Conservation (phyloP, 2,888 invertebrate genomes). For the Rhingia rostrata region DNA sequence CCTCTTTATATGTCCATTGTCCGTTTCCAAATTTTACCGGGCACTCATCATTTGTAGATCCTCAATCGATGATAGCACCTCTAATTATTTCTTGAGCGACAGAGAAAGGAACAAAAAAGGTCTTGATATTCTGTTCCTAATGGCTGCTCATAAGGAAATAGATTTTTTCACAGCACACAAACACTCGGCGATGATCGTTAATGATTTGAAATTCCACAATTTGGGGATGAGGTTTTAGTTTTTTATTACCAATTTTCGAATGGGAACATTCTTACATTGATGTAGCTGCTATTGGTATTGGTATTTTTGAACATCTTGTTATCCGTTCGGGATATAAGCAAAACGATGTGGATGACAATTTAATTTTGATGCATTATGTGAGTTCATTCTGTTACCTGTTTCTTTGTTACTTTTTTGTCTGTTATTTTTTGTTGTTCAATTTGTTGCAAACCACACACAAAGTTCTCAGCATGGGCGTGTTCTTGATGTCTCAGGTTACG, state of each 20-base stretch:
- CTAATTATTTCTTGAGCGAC: constrained; percentile 56
- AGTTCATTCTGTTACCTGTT: constrained; percentile 66
- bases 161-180: constrained; percentile 68
- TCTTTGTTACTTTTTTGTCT: constrained; percentile 53
- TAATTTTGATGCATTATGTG: constrained; percentile 74
- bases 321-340: constrained; percentile 64
- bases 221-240: constrained; percentile 62
- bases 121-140: constrained; percentile 58
- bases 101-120: constrained; percentile 25
- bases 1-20: constrained; percentile 37
- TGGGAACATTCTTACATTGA: constrained; percentile 62
- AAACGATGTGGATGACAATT: constrained; percentile 73
- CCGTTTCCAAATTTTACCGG: constrained; percentile 53
- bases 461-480: constrained; percentile 73
- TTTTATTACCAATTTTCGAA: constrained; percentile 72
- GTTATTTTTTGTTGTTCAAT: not conserved
- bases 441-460: constrained; percentile 72
- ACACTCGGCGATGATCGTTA: constrained; percentile 62
- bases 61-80: constrained; percentile 63
- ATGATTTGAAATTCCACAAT: constrained; percentile 72
- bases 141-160: constrained; percentile 67
- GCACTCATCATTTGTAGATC: constrained; percentile 69
- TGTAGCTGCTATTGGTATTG: constrained; percentile 28
- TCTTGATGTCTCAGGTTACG: constrained; percentile 71
- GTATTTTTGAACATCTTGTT: constrained; percentile 67